These are phyloP conservation scores for Heliconius melpomene DNA, from an alignment of 1,140 invertebrate species.

Conservation along the genomic window DNA sequence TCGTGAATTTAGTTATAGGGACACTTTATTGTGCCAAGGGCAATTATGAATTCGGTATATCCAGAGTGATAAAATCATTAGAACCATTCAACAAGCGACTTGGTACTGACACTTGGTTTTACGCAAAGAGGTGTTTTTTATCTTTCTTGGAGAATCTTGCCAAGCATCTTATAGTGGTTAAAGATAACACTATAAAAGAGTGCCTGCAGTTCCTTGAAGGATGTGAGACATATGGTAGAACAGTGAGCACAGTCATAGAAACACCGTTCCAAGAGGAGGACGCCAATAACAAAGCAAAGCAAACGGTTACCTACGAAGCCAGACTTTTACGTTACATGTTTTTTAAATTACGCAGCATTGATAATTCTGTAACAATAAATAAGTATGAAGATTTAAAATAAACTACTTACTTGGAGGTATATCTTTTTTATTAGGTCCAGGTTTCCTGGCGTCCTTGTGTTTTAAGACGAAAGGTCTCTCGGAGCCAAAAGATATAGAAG, in stretches of 20 bases:
- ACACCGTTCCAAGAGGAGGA: conserved; percentile 89
- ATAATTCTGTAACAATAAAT: conserved; percentile 76
- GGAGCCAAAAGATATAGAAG: conserved; percentile 86
- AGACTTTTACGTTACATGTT: conserved; percentile 92
- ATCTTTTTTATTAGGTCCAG: conserved; percentile 65
- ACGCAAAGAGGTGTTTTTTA: conserved; percentile 96
- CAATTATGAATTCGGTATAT: conserved; percentile 99
- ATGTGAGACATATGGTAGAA: conserved; percentile 93
- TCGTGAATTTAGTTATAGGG: conserved; percentile 99
- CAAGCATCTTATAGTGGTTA: conserved; percentile 94
- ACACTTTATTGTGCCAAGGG: conserved; percentile 99
- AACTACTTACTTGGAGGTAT: conserved; percentile 66
- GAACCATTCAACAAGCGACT: conserved; percentile 98
- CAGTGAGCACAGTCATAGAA: conserved; percentile 92
- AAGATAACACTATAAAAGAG: conserved; percentile 94
- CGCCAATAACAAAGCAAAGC: conserved; percentile 88
- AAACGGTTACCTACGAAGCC: conserved; percentile 96
- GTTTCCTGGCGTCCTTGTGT: conserved; percentile 82
- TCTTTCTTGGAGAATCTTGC: conserved; percentile 95
- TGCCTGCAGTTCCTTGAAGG: conserved; percentile 96
- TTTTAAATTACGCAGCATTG: conserved; percentile 85
- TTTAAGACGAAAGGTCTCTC: conserved; percentile 85
- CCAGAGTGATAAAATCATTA: conserved; percentile 97
- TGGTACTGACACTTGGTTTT: conserved; percentile 98
- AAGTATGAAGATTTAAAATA: conserved; percentile 80